Conservation (phyloP, 2,888 invertebrate genomes). For the Tolmerus cingulatus region DNA sequence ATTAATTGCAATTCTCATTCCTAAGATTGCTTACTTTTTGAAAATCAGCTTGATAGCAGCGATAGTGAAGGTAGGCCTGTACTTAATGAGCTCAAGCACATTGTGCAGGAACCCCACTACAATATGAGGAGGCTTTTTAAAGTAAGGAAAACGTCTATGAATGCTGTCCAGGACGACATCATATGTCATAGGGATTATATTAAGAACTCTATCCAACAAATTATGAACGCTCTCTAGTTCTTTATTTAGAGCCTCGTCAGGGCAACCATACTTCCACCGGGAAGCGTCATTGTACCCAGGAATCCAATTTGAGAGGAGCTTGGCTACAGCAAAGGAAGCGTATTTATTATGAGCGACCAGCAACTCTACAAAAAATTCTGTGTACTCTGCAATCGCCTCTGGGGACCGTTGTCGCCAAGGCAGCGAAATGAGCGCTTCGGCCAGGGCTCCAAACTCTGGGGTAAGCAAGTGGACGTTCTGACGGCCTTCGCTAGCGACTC, state of each 20-base stretch:
- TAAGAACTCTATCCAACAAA: slow-evolving; percentile 61
- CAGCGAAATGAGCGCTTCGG: slow-evolving; percentile 69
- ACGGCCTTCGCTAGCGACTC: slow-evolving; percentile 67
- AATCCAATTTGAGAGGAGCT: slow-evolving; percentile 70
- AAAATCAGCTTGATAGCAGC: slow-evolving; percentile 78
- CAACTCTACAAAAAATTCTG: slow-evolving; percentile 72
- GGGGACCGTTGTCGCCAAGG: slow-evolving; percentile 66
- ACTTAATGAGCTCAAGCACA: slow-evolving; percentile 77
- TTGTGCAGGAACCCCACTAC: slow-evolving; percentile 82
- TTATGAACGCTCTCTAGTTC: slow-evolving; percentile 73
- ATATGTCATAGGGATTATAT: slow-evolving; percentile 70
- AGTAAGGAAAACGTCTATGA: slow-evolving; percentile 77
- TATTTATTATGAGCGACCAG: slow-evolving; percentile 75
- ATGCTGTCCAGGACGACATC: slow-evolving; percentile 74
- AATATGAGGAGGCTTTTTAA: slow-evolving; percentile 71
- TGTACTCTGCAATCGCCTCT: slow-evolving; percentile 67
- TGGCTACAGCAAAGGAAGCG: slow-evolving; percentile 69
- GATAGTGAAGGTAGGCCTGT: slow-evolving; percentile 75
- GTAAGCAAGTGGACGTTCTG: slow-evolving; percentile 69
- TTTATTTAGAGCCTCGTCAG: slow-evolving; percentile 66
- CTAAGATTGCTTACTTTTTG: slow-evolving; percentile 70
- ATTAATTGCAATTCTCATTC: neutral
- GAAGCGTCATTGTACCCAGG: slow-evolving; percentile 65
- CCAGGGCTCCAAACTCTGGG: slow-evolving; percentile 67
- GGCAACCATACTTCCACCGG: slow-evolving; percentile 70